Evolutionary conservation across 2,888 invertebrate species (phyloP), one percentile per base, ranked within the genome.

Genomic region (Mesorhabditis spiculigera): DNA sequence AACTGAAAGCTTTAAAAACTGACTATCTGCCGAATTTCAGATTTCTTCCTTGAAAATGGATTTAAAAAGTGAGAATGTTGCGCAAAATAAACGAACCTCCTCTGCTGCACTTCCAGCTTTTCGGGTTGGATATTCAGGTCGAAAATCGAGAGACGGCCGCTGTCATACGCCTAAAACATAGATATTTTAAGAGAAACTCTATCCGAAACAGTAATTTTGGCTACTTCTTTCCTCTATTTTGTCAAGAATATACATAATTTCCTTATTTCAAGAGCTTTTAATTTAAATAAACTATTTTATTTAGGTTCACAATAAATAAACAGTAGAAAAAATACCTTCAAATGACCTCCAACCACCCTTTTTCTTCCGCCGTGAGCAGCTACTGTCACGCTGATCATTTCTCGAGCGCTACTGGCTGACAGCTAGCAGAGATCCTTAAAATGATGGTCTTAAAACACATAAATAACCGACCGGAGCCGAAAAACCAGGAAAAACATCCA

Each of bases 311-410:
- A 5, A 58, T 50, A 43, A n/a, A 43, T 16, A 45, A 68, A 28
- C 8, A 67, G 4, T 45, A 5, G 13, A 5, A 8, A 44, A 28
- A 58, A 62, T 67, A 77, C 78, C 69, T 71, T 73, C 28, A 78
- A 71, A 68, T 77, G 71, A 28, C 73, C 73, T 61, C 79, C 79
- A 61, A 75, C 70, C 41, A 75, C 64, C 8, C 79, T 68, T 66
- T 75, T 71, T 5, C 69, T 68, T 61, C 74, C 73, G 4, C 77
- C 78, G 50, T 81, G 78, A 3, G 81, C 81, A 0, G 81, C 81
- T 4, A 81, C 81, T 4, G 81, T 81, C 0, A 81, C 81, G 68
- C 78, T 78, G 28, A 81, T 81, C 81, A 81, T 81, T 45, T 8
- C 63, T 61, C 10, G 58, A 28, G 28, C 28, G 1, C 28, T 28